Evolutionary conservation across 2,888 invertebrate species (phyloP).

Genomic region (Helleia helle): DNA sequence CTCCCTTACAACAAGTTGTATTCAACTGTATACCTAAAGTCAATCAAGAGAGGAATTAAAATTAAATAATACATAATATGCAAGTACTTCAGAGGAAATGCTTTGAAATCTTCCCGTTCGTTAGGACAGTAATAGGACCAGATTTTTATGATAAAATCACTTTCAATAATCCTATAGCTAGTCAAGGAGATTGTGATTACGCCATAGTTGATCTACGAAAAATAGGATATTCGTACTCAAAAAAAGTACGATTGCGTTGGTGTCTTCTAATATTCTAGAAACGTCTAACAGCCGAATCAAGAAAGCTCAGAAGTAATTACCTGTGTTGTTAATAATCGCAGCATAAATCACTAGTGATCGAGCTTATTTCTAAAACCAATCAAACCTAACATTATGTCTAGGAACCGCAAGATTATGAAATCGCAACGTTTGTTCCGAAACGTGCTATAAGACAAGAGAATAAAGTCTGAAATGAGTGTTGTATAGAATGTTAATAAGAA

Average conservation of each 20-base stretch:
- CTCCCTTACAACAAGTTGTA: neutral
- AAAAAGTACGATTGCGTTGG: no score
- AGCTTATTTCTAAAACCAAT: neutral
- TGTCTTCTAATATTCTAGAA: no score
- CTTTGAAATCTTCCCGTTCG: neutral
- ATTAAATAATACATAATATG: neutral
- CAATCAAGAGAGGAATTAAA: neutral
- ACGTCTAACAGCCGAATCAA: no score
- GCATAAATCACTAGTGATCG: neutral
- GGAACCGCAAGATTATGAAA: conserved; percentile 2
- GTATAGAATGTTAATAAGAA: neutral
- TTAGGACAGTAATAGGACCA: neutral
- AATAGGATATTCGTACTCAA: no score
- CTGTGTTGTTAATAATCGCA: neutral
- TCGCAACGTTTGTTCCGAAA: neutral
- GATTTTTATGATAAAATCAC: no score
- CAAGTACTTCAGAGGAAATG: neutral
- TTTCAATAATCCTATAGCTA: no score
- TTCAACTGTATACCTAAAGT: neutral
- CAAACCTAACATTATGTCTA: neutral
- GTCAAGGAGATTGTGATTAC: no score
- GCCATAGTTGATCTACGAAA: no score
- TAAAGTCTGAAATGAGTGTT: conserved; percentile 2
- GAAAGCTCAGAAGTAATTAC: no score
- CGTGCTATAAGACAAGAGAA: neutral